These are phyloP conservation scores for Argyrosomus regius DNA, from an alignment of 2,797 vertebrate species.

Conservation along the genomic window DNA sequence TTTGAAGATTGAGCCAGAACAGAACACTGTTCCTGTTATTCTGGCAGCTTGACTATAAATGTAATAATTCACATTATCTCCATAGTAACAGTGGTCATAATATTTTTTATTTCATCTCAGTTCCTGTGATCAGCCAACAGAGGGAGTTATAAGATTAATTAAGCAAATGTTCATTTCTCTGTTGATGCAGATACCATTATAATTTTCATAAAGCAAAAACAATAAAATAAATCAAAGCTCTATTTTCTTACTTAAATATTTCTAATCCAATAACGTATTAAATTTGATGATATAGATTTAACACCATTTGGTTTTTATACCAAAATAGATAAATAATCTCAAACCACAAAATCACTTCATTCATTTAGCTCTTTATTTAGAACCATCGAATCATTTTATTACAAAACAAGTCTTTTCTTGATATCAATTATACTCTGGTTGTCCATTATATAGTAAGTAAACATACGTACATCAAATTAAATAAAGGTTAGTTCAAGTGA, in stretches of 20 bases:
- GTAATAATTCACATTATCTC: background rate
- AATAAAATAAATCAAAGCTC: background rate
- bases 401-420: constrained; percentile 61
- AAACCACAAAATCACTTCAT: constrained; percentile 19
- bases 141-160: constrained; percentile 18
- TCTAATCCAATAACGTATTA: background rate
- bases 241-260: background rate
- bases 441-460: constrained; percentile 55
- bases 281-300: background rate
- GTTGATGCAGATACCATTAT: background rate
- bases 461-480: constrained; percentile 68
- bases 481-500: constrained; percentile 76
- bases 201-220: background rate
- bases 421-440: constrained; percentile 56
- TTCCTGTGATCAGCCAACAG: constrained; percentile 45
- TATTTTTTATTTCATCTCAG: constrained; percentile 1
- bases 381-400: constrained; percentile 59
- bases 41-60: background rate
- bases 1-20: background rate
- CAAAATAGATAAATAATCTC: background rate
- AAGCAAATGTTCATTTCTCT: background rate
- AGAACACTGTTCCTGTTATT: background rate
- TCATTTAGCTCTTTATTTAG: constrained; percentile 73
- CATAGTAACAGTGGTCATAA: background rate
- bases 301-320: background rate